Percentiles rank a stretch among this genome's conserved stretches.
phyloP scores from a whole-genome alignment of 2,113 vertebrate genomes.

The Coregonus clupeaformis region DNA sequence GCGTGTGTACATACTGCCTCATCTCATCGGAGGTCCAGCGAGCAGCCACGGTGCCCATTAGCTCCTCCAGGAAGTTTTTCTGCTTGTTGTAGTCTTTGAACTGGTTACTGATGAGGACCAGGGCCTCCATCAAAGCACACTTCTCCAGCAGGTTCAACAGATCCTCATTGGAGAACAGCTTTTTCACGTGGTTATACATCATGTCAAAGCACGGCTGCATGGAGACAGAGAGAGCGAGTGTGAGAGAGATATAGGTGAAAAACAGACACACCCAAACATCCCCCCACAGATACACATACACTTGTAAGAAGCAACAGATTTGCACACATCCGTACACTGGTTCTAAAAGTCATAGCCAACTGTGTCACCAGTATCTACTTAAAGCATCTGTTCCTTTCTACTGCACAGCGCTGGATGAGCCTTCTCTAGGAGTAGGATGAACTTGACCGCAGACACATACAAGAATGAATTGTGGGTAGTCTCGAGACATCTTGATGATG shows the following conservation, averaged over 20 bases:
- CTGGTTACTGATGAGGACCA: constrained; percentile 95
- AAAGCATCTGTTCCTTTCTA: no score
- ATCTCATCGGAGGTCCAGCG: constrained; percentile 93
- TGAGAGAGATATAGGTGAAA: no score
- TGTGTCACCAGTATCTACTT: no score
- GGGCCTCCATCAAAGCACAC: constrained; percentile 88
- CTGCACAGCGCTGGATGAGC: no score
- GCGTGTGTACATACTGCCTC: constrained; percentile 72
- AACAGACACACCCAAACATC: no score
- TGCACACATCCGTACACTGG: neutral
- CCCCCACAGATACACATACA: no score
- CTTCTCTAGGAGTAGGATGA: neutral
- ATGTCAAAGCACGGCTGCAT: constrained; percentile 89
- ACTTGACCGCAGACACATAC: constrained; percentile 65
- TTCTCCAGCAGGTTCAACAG: constrained; percentile 90
- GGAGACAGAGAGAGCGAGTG: neutral
- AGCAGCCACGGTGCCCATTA: constrained; percentile 81
- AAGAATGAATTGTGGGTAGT: constrained; percentile 89
- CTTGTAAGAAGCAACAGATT: neutral
- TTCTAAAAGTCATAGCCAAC: no score
- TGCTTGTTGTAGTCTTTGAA: constrained; percentile 92
- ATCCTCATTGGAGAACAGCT: constrained; percentile 81
- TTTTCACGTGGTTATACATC: constrained; percentile 88
- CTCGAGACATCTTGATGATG: constrained; percentile 93
- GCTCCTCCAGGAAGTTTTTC: constrained; percentile 88